Base-by-base conservation (phyloP, 2,888 invertebrate genomes). In the Aquatica leii region DNA sequence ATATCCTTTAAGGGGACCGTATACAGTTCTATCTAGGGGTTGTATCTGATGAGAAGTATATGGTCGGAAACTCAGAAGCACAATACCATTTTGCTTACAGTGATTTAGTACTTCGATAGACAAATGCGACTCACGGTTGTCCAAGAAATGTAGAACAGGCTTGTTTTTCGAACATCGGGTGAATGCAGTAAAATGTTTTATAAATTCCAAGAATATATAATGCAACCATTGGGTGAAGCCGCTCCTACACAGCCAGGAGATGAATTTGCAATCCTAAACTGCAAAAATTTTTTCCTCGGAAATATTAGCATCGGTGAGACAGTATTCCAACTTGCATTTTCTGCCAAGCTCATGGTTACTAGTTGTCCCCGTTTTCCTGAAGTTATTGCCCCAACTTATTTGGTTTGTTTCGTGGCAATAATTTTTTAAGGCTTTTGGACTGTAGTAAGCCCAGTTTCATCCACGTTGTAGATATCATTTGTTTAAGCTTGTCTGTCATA, bases 241-340 rank as follows among this genome's bases (percentile, higher is more conserved):
- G 40, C 40, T n/a, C 40, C 40, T 40, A n/a, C 14, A 40, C 66
- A 72, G 1, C 67, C 76, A 48, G 71, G 62, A 17, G 76, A 76
- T 14, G 40, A 8, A 40, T 40, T 40, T 12, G 40, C 11, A 40
- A 40, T 9, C 40, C 6, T 11, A 11, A 40, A 40, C n/a, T 40
- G n/a, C 14, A n/a, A n/a, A 12, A 40, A 40, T 12, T 40, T 40
- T 12, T 40, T 40, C 11, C 74, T 57, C 4, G 73, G 75, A 59
- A 78, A 76, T 0, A 77, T 59, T 54, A 77, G 73, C 71, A 74
- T 69, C 4, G 68, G 72, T 31, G 55, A 74, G 11, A 49, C 40
- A 46, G 11, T 21, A 35, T 61, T 55, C 2, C 55, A 55, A 49
- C 40, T 18, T 18, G 61, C 61, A 37, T 21, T 55, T 1, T 48